phyloP scores from a whole-genome alignment of 2,797 vertebrate genomes.

The Pipistrellus kuhlii region DNA sequence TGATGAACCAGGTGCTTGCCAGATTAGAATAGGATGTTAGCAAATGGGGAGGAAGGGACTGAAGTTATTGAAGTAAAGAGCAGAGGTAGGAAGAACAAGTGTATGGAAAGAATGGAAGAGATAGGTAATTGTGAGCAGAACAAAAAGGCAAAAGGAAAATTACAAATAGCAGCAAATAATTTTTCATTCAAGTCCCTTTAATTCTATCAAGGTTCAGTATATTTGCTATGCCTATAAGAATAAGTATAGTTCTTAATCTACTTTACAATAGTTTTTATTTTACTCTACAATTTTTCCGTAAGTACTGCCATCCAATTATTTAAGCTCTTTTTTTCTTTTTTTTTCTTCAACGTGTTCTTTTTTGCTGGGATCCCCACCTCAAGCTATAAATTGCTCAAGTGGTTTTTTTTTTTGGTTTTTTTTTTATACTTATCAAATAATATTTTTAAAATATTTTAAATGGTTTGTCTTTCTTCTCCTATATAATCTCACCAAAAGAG shows the following conservation, averaged over 20 bases:
- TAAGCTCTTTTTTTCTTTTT: not conserved
- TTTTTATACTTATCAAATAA: not conserved
- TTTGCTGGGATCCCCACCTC: not conserved
- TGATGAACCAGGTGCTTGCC: not conserved
- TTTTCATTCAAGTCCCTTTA: not conserved
- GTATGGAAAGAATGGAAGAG: not conserved
- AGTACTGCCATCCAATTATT: not conserved
- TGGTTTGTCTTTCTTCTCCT: not conserved
- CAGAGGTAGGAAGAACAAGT: not conserved
- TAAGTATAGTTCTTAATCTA: not conserved
- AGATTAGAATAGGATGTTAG: not conserved
- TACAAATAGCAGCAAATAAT: not conserved
- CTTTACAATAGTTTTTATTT: not conserved
- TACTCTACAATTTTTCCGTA: not conserved
- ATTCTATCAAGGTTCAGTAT: not conserved
- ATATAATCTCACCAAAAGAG: not conserved
- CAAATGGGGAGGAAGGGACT: not conserved
- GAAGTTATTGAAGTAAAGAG: not conserved
- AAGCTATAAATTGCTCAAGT: not conserved
- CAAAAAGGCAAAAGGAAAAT: not conserved
- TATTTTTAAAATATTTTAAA: not conserved
- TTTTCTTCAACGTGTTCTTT: not conserved
- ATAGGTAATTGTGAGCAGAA: not conserved
- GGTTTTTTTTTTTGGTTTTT: not conserved
- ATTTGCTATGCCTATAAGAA: not conserved